Percentiles rank a stretch among this genome's conserved stretches.
Evolutionary conservation across 2,113 vertebrate genomes (phyloP).

Genomic region (Eupsittula cactorum): DNA sequence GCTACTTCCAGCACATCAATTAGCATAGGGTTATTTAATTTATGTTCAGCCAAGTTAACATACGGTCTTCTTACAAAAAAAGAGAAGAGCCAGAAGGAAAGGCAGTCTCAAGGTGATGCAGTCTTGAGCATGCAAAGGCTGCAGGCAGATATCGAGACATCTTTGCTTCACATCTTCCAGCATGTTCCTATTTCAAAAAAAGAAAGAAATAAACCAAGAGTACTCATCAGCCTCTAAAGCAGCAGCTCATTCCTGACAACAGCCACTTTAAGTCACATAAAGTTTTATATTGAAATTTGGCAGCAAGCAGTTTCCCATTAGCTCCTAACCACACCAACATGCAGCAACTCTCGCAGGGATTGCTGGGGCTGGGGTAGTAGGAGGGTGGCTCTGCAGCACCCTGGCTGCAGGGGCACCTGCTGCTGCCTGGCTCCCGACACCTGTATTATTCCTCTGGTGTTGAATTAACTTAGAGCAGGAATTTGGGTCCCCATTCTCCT

Average conservation of each 20-base stretch:
- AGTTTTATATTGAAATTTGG: neutral
- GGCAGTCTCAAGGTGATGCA: neutral
- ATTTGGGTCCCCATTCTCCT: fast-evolving
- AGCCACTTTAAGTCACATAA: neutral
- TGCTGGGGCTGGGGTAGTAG: neutral
- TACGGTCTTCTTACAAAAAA: neutral
- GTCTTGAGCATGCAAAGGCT: neutral
- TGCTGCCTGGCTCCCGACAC: neutral
- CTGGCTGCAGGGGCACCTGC: neutral
- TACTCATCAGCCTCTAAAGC: neutral
- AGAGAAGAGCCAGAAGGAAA: neutral
- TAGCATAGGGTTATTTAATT: slow-evolving; percentile 27
- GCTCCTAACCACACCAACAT: fast-evolving
- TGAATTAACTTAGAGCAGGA: neutral
- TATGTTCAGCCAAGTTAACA: neutral
- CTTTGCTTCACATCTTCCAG: neutral
- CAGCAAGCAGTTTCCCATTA: neutral
- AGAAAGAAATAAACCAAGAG: neutral
- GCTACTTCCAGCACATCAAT: slow-evolving; percentile 19
- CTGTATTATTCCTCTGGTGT: neutral
- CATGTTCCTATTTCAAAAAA: neutral
- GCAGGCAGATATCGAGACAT: neutral
- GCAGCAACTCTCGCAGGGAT: fast-evolving
- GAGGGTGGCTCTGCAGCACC: neutral
- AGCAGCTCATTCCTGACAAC: neutral